A percentile compares a stretch with the other conserved stretches of the same genome.
Evolutionary conservation across 1,140 invertebrate genomes (phyloP).

Genomic region (Aphaenogaster ashmeadi): DNA sequence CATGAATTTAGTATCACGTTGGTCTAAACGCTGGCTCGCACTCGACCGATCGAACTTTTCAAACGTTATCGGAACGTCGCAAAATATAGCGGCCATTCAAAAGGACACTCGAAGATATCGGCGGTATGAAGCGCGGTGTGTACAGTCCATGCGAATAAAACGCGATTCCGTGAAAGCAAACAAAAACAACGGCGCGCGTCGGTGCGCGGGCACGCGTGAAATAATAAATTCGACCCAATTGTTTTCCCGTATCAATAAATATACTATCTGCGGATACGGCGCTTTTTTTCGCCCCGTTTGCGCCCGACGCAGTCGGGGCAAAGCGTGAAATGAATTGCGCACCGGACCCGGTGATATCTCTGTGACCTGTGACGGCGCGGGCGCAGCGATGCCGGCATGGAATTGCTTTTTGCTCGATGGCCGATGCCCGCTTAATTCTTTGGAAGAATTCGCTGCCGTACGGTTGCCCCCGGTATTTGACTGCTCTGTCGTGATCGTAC

Average conservation of each 20-base stretch:
- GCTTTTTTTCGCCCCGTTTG: conserved; percentile 68
- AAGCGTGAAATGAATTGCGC: conserved; percentile 71
- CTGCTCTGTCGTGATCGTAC: background rate
- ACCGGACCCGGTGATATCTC: conserved; percentile 58
- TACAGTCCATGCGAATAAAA: conserved; percentile 41
- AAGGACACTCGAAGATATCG: conserved; percentile 39
- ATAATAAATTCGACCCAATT: conserved; percentile 78
- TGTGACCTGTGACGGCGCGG: conserved; percentile 50
- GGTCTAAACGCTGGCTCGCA: conserved; percentile 25
- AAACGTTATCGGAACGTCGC: conserved; percentile 59
- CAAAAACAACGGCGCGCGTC: conserved; percentile 49
- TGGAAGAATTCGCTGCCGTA: conserved; percentile 45
- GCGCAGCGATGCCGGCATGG: conserved; percentile 9
- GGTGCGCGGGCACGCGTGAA: conserved; percentile 59
- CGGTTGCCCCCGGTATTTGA: conserved; percentile 28
- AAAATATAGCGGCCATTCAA: conserved; percentile 56
- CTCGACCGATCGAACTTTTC: conserved; percentile 44
- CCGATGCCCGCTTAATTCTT: conserved; percentile 49
- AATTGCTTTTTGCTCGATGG: conserved; percentile 65
- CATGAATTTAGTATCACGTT: conserved; percentile 56
- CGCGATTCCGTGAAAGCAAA: conserved; percentile 28
- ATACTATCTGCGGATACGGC: conserved; percentile 68
- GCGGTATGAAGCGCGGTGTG: conserved; percentile 47
- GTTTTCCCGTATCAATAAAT: conserved; percentile 79
- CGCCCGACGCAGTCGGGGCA: conserved; percentile 37